Evolutionary conservation across 2,797 vertebrate genomes (phyloP).

Genomic region (Tenualosa thibaudeaui): DNA sequence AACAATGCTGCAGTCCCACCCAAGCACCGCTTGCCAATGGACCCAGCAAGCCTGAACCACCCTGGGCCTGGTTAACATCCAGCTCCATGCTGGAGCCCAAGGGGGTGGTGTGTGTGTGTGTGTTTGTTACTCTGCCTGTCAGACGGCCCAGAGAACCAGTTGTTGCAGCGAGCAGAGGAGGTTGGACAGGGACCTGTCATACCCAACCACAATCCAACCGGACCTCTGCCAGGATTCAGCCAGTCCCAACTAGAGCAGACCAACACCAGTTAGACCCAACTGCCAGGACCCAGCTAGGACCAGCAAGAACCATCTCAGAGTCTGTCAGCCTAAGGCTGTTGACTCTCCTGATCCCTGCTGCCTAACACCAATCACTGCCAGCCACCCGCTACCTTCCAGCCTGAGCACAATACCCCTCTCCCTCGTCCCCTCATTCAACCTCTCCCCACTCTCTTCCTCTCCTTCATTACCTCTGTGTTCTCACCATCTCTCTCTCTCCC

Average conservation of each 20-base stretch:
- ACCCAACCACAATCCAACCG: no score
- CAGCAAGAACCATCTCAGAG: not conserved
- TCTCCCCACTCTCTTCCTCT: not conserved
- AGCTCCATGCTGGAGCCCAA: not conserved
- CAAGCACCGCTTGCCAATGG: not conserved
- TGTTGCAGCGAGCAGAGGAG: not conserved
- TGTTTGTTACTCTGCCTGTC: not conserved
- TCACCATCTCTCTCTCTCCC: not conserved
- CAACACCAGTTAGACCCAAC: no score
- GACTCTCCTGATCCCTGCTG: not conserved
- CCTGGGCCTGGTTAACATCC: not conserved
- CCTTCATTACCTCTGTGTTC: constrained; percentile 34
- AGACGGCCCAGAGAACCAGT: no score
- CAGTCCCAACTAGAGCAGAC: no score
- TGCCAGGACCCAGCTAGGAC: not conserved
- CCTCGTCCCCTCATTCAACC: constrained; percentile 19
- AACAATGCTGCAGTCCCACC: constrained; percentile 10
- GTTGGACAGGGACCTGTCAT: not conserved
- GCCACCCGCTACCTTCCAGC: not conserved
- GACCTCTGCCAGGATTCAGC: no score
- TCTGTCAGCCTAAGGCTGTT: not conserved
- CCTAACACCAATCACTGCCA: not conserved
- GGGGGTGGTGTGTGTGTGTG: not conserved
- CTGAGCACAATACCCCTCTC: not conserved
- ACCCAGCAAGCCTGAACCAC: not conserved